phyloP scores from a whole-genome alignment of 2,888 invertebrate genomes.

The Ormia ochracea region DNA sequence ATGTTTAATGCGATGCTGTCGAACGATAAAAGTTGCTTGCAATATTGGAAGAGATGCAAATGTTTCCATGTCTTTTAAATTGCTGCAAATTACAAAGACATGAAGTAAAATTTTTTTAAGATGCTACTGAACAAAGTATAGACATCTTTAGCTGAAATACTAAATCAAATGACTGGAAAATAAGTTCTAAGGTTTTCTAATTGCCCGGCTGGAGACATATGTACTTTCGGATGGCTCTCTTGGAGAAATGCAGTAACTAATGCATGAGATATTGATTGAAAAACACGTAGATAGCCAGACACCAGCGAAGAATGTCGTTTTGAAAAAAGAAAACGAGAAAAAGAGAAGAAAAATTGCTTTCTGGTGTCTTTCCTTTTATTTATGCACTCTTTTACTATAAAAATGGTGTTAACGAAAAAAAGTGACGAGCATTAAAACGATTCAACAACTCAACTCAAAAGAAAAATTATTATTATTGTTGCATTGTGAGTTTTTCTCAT shows the following conservation, averaged over 20 bases:
- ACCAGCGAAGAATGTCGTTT: too few relatives aligned
- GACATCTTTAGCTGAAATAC: too few relatives aligned
- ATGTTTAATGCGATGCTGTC: constrained; percentile 25
- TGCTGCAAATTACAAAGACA: background rate
- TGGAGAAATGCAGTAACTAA: too few relatives aligned
- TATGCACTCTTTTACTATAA: background rate
- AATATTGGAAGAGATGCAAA: background rate
- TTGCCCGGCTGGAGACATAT: too few relatives aligned
- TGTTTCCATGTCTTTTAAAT: background rate
- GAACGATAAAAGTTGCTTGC: background rate
- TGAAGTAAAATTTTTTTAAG: background rate
- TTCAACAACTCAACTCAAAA: constrained; percentile 73
- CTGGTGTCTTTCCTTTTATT: background rate
- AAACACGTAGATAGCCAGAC: too few relatives aligned
- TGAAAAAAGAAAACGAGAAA: too few relatives aligned
- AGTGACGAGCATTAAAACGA: constrained; percentile 75
- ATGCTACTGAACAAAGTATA: too few relatives aligned
- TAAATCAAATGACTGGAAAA: too few relatives aligned
- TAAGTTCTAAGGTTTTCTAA: too few relatives aligned
- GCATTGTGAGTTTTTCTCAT: constrained; percentile 54
- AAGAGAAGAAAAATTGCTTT: background rate
- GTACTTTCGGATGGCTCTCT: too few relatives aligned
- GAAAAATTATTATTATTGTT: constrained; percentile 68
- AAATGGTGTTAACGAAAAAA: constrained; percentile 65
- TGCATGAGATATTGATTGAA: too few relatives aligned